Evolutionary conservation across 2,888 invertebrate species (phyloP).

Genomic region (Eupithecia subumbrata): DNA sequence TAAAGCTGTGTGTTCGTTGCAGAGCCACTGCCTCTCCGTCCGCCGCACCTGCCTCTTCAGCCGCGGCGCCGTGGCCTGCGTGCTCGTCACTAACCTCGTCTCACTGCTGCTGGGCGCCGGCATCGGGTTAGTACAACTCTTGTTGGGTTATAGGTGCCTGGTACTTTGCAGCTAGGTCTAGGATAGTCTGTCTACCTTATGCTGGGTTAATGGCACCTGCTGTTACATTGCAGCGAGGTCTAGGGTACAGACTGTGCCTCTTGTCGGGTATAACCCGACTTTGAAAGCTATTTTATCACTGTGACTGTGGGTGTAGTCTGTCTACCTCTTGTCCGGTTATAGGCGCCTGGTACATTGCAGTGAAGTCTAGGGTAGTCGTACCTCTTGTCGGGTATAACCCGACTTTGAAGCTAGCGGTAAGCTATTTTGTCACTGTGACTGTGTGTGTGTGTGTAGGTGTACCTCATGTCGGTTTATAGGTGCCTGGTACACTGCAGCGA

Average conservation of each 20-base stretch:
- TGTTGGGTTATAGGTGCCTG: neutral
- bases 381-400: neutral
- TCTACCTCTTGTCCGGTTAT: neutral
- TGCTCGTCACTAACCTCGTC: constrained; percentile 95
- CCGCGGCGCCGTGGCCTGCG: constrained; percentile 94
- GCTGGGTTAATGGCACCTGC: neutral
- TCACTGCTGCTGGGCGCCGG: constrained; percentile 96
- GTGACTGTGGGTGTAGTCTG: too few relatives aligned
- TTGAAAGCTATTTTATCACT: too few relatives aligned
- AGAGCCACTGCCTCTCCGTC: constrained; percentile 76
- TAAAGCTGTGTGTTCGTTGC: constrained; percentile 27
- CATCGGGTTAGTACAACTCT: constrained; percentile 88
- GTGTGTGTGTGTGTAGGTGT: too few relatives aligned
- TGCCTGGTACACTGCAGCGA: neutral
- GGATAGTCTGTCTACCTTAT: constrained; percentile 6
- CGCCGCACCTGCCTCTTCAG: constrained; percentile 91
- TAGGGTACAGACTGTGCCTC: neutral
- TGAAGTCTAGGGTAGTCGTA: constrained; percentile 3
- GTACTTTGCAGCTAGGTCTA: neutral
- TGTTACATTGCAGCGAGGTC: neutral
- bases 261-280: too few relatives aligned
- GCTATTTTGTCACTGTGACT: too few relatives aligned
- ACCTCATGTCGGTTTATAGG: neutral
- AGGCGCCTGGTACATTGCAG: neutral
- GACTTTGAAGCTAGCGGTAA: too few relatives aligned